Percentiles rank a stretch among this genome's conserved stretches.
These are phyloP conservation scores for Thermophis baileyi DNA, from an alignment of 2,113 vertebrate species.

Conservation along the genomic window DNA sequence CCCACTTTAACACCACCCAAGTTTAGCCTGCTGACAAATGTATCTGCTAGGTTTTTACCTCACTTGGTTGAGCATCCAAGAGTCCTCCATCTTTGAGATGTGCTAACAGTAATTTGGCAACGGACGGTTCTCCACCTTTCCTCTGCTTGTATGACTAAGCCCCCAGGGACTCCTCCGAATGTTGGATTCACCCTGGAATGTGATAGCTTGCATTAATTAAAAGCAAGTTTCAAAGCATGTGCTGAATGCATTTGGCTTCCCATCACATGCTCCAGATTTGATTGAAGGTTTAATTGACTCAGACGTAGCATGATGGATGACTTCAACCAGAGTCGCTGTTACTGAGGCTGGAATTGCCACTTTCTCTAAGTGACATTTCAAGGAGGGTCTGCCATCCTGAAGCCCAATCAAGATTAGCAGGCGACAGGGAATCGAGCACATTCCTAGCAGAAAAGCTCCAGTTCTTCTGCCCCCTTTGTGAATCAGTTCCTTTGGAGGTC, in stretches of 20 bases:
- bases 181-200: neutral
- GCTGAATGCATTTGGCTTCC: neutral
- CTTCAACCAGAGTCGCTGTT: neutral
- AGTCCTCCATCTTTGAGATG: neutral
- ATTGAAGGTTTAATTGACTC: neutral
- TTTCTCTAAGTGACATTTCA: neutral
- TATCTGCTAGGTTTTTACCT: neutral
- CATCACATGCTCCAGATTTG: neutral
- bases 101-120: neutral
- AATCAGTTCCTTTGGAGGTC: neutral
- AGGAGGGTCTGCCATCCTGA: neutral
- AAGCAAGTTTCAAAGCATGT: neutral
- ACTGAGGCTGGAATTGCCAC: neutral
- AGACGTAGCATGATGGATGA: neutral
- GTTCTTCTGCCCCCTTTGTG: neutral
- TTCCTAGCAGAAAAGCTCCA: neutral
- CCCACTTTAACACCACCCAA: neutral
- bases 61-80: neutral
- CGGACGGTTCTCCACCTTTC: neutral
- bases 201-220: neutral
- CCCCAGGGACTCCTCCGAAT: neutral
- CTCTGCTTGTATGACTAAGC: neutral
- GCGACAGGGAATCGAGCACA: neutral
- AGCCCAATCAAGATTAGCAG: neutral
- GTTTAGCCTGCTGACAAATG: neutral